phyloP scores from a whole-genome alignment of 2,888 invertebrate species.

The Hetaerina titia region DNA sequence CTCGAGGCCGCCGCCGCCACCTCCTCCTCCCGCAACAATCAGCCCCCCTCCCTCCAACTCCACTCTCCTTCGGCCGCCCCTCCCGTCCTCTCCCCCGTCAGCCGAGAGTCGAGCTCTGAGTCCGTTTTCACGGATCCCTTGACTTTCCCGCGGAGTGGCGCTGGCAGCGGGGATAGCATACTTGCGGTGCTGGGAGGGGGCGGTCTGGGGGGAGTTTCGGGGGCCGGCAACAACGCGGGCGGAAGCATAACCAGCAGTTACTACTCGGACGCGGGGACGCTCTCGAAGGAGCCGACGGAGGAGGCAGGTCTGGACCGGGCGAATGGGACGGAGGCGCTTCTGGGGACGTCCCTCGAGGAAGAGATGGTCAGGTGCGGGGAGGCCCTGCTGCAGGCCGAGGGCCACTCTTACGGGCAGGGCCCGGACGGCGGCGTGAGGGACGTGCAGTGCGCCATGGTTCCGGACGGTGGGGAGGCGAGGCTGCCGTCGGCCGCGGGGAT shows the following conservation, averaged over 20 bases:
- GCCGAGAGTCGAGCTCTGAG: conserved; percentile 83
- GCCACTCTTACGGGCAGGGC: conserved; percentile 60
- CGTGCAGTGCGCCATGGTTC: conserved; percentile 74
- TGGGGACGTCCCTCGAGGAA: conserved; percentile 81
- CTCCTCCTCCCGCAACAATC: background rate
- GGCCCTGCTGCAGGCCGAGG: conserved; percentile 70
- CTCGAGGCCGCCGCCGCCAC: conserved; percentile 73
- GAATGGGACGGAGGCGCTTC: conserved; percentile 73
- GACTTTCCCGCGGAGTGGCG: conserved; percentile 74
- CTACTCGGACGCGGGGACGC: conserved; percentile 70
- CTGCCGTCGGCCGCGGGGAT: conserved; percentile 5
- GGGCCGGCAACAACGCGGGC: conserved; percentile 68
- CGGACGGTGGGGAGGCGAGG: conserved; percentile 69
- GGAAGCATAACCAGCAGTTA: conserved; percentile 70
- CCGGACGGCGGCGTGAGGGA: conserved; percentile 67
- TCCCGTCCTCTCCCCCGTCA: conserved; percentile 75
- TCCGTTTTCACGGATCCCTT: conserved; percentile 88
- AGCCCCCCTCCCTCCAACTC: conserved; percentile 22
- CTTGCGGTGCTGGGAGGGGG: conserved; percentile 36
- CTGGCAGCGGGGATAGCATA: conserved; percentile 64
- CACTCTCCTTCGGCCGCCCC: conserved; percentile 67
- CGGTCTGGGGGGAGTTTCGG: conserved; percentile 75
- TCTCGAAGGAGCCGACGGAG: conserved; percentile 60
- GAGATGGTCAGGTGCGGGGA: conserved; percentile 77
- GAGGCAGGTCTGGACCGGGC: conserved; percentile 59